Evolutionary conservation across 2,888 invertebrate genomes (phyloP).

Genomic region (Molanna angustata): DNA sequence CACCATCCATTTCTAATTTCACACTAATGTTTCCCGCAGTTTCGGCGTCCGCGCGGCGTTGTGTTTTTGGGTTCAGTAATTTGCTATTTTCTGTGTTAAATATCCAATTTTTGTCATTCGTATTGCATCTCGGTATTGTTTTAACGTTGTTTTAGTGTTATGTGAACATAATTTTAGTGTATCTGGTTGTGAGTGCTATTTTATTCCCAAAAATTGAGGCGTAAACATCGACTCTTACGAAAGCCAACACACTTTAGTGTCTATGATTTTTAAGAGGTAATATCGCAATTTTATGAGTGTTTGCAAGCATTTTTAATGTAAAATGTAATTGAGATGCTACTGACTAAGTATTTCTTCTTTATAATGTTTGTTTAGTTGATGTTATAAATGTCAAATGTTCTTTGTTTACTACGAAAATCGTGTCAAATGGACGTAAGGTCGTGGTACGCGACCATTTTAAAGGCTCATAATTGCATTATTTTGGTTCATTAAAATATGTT

Average conservation of each 20-base stretch:
- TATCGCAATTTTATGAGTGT: slow-evolving; percentile 10
- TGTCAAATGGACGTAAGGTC: slow-evolving; percentile 22
- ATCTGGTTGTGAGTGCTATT: slow-evolving; percentile 16
- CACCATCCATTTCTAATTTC: slow-evolving; percentile 20
- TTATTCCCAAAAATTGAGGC: slow-evolving; percentile 17
- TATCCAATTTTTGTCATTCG: slow-evolving; percentile 9
- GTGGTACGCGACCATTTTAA: slow-evolving; percentile 27
- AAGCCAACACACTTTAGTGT: slow-evolving; percentile 28
- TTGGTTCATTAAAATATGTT: too few relatives aligned
- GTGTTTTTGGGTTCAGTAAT: slow-evolving; percentile 23
- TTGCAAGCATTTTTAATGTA: slow-evolving; percentile 2
- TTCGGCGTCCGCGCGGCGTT: slow-evolving; percentile 28
- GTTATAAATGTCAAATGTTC: slow-evolving; percentile 17
- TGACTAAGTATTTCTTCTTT: not conserved
- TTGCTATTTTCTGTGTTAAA: slow-evolving; percentile 25
- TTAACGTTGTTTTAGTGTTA: slow-evolving; percentile 21
- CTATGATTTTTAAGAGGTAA: slow-evolving; percentile 29
- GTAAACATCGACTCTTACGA: slow-evolving; percentile 29
- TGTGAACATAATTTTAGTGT: slow-evolving; percentile 16
- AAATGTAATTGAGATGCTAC: not conserved
- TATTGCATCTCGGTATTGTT: not conserved
- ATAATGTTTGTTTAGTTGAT: not conserved
- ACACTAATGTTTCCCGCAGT: slow-evolving; percentile 26
- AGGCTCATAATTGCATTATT: slow-evolving; percentile 13
- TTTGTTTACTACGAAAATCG: slow-evolving; percentile 29